Percentiles rank a stretch among this genome's conserved stretches.
Evolutionary conservation across 2,113 vertebrate genomes (phyloP).

Genomic region (Mus spicilegus): DNA sequence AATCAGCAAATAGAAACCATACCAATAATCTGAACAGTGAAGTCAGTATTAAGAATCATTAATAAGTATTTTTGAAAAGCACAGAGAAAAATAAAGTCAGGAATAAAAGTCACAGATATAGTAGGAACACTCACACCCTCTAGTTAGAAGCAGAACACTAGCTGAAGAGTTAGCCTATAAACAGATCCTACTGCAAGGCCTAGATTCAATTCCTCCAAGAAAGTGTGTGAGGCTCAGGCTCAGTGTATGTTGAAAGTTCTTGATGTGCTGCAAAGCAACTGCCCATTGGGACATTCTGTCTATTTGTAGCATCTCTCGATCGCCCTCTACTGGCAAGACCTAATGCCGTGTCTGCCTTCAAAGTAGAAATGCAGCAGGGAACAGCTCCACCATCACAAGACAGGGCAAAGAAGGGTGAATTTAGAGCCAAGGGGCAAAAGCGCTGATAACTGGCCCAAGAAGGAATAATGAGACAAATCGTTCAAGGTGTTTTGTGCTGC

Average conservation of each 20-base stretch:
- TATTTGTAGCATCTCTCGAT: background rate
- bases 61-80: background rate
- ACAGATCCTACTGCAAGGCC: background rate
- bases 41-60: background rate
- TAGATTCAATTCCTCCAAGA: background rate
- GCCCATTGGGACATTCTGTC: accelerated
- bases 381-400: background rate
- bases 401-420: background rate
- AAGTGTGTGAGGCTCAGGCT: background rate
- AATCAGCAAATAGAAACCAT: background rate
- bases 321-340: background rate
- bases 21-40: background rate
- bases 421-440: background rate
- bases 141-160: background rate
- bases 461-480: background rate
- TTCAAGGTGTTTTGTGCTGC: background rate
- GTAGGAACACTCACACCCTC: background rate
- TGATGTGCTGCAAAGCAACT: background rate
- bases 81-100: background rate
- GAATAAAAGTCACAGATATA: background rate
- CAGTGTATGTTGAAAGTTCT: background rate
- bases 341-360: background rate
- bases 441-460: background rate
- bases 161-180: background rate
- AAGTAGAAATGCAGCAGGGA: background rate